Conservation (phyloP, 1,140 invertebrate species). For the Ceratina japonica region DNA sequence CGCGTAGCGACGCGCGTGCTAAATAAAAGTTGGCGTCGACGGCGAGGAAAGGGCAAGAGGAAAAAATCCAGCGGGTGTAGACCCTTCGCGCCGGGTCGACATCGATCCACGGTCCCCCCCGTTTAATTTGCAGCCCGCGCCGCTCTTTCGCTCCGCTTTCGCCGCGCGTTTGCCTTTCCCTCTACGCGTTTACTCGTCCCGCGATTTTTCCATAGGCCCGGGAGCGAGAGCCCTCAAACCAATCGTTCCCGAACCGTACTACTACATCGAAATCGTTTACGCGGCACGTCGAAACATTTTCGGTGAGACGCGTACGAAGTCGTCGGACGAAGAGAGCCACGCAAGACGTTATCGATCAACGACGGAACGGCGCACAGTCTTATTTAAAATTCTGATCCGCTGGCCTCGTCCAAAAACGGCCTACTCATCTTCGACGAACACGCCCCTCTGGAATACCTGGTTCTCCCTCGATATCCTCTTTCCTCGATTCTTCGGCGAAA, state of each 20-base stretch:
- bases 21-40: background rate
- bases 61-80: background rate
- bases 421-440: background rate
- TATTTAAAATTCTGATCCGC: too few species aligned
- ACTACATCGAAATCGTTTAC: too few species aligned
- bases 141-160: background rate
- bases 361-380: too few species aligned
- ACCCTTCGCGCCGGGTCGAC: background rate
- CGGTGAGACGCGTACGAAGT: too few species aligned
- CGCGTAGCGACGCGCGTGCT: background rate
- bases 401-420: too few species aligned
- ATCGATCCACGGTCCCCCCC: slow-evolving; percentile 6
- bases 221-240: too few species aligned
- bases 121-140: background rate
- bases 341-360: too few species aligned
- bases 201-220: background rate
- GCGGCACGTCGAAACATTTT: too few species aligned
- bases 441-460: background rate
- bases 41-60: background rate
- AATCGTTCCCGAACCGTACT: too few species aligned
- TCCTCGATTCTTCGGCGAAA: too few species aligned
- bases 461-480: background rate
- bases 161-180: background rate
- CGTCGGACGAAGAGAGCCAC: too few species aligned
- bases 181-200: background rate